These are phyloP conservation scores for Malthinus flaveolus DNA, from an alignment of 2,888 invertebrate genomes.

Conservation along the genomic window DNA sequence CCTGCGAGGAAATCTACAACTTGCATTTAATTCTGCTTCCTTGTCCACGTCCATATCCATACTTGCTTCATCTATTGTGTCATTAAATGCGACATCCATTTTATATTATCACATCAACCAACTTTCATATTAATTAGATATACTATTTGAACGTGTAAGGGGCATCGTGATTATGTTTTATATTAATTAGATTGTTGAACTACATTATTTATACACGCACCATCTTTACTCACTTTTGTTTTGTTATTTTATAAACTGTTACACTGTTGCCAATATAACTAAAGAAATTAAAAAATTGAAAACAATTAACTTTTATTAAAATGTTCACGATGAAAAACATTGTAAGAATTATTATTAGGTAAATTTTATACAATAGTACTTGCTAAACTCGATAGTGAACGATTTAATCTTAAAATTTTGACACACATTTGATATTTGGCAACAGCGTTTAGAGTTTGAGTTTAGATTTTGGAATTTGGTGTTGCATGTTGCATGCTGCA, in stretches of 20 bases:
- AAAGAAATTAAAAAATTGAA: background rate
- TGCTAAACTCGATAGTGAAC: too few species aligned
- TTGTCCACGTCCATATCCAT: conserved; percentile 22
- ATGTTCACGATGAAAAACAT: background rate
- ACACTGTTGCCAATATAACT: background rate
- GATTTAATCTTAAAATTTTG: background rate
- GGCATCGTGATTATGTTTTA: too few species aligned
- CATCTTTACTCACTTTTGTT: conserved; percentile 7
- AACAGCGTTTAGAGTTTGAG: background rate
- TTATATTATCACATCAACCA: background rate
- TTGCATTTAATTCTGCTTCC: conserved; percentile 16
- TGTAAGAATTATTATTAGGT: background rate
- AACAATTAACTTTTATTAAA: background rate
- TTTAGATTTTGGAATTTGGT: too few species aligned
- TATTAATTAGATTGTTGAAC: too few species aligned
- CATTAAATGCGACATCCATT: conserved; percentile 17
- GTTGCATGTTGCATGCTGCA: too few species aligned
- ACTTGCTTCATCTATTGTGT: conserved; percentile 14
- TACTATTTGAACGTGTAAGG: too few species aligned
- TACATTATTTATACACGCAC: background rate
- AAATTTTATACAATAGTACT: background rate
- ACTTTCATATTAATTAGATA: too few species aligned
- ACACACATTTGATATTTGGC: background rate
- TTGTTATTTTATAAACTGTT: background rate
- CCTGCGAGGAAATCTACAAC: conserved; percentile 48